Percentiles rank a stretch among this genome's conserved stretches.
These are phyloP conservation scores for Melanotaenia duboulayi DNA, from an alignment of 2,113 vertebrate species.

Conservation along the genomic window DNA sequence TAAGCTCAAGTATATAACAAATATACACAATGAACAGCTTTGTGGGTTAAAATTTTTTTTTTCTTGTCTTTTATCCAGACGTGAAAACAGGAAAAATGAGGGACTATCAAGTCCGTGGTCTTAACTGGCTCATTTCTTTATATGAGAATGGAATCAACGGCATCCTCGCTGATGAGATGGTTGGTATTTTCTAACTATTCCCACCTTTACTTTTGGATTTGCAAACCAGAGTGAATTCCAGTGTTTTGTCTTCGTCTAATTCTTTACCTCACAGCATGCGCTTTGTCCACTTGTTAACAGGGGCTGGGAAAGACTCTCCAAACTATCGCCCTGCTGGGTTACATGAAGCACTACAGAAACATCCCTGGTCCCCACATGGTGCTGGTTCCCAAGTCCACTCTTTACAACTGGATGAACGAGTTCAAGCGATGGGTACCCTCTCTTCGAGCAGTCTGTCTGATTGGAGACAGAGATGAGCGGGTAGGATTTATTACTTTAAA, in stretches of 20 bases:
- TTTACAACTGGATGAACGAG: constrained; percentile 99
- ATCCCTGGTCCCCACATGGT: constrained; percentile 99
- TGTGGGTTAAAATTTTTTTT: neutral
- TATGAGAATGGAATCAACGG: constrained; percentile 99
- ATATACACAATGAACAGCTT: neutral
- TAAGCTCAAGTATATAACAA: neutral
- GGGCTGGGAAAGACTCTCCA: constrained; percentile 98
- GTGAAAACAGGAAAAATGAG: constrained; percentile 94
- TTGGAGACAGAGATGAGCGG: constrained; percentile 93
- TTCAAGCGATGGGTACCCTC: constrained; percentile 99
- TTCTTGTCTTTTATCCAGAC: constrained; percentile 79
- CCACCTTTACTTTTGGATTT: neutral
- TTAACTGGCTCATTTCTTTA: constrained; percentile 99
- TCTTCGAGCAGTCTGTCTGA: constrained; percentile 95
- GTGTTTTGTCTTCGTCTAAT: neutral
- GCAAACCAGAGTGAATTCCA: neutral
- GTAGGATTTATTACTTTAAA: constrained; percentile 73
- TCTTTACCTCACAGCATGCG: neutral
- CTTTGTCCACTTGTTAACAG: constrained; percentile 68
- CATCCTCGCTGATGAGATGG: constrained; percentile 99
- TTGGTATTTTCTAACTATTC: constrained; percentile 64
- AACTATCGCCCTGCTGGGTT: constrained; percentile 97
- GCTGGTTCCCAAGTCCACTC: constrained; percentile 97
- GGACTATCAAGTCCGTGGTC: constrained; percentile 95
- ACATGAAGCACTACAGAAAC: constrained; percentile 99